phyloP scores from a whole-genome alignment of 2,113 vertebrate species.

The Elgaria multicarinata region DNA sequence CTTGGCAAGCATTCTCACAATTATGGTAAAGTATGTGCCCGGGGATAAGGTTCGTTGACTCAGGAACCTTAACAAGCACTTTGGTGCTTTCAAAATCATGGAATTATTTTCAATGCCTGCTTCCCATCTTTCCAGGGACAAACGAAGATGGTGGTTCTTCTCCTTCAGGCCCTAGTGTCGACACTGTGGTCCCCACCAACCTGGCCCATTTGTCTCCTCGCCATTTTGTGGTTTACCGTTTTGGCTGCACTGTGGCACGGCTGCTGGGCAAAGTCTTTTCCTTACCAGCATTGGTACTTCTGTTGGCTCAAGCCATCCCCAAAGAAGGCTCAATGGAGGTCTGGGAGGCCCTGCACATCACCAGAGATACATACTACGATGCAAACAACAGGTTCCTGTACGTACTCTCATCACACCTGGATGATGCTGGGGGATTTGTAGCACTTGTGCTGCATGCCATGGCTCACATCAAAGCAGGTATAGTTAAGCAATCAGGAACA shows the following conservation, averaged over 20 bases:
- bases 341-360: not conserved
- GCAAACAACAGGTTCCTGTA: slow-evolving; percentile 80
- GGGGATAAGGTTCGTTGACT: too few species aligned
- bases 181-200: slow-evolving; percentile 72
- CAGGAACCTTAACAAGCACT: not conserved
- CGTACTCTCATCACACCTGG: slow-evolving; percentile 74
- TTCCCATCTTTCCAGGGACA: slow-evolving; percentile 2
- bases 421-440: slow-evolving; percentile 80
- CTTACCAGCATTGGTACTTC: slow-evolving; percentile 75
- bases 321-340: not conserved
- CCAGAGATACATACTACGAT: slow-evolving; percentile 81
- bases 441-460: slow-evolving; percentile 79
- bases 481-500: not conserved
- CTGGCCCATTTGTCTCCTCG: slow-evolving; percentile 79
- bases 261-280: slow-evolving; percentile 68
- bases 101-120: not conserved
- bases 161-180: not conserved
- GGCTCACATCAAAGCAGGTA: slow-evolving; percentile 81
- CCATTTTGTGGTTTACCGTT: slow-evolving; percentile 79
- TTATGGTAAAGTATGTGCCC: not conserved
- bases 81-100: not conserved
- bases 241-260: slow-evolving; percentile 79
- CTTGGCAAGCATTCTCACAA: not conserved
- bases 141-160: not conserved
- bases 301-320: slow-evolving; percentile 79